phyloP scores from a whole-genome alignment of 2,113 vertebrate genomes.

The Microtus pennsylvanicus region DNA sequence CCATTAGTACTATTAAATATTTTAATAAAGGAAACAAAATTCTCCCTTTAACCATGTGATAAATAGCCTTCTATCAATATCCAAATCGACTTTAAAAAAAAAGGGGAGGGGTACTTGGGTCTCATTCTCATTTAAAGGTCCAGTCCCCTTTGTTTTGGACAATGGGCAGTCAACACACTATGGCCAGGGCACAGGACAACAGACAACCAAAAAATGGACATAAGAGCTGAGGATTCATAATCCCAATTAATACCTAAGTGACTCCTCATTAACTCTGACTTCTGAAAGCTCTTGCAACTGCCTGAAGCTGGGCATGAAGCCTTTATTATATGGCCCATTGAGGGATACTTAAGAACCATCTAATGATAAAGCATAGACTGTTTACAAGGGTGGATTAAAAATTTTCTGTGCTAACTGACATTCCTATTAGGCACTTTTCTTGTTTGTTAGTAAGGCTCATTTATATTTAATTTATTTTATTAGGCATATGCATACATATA shows the following conservation, averaged over 20 bases:
- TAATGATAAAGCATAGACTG: background rate
- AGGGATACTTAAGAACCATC: background rate
- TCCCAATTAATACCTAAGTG: background rate
- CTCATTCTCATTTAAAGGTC: background rate
- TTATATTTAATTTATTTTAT: background rate
- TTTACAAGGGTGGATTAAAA: background rate
- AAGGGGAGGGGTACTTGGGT: too few relatives aligned
- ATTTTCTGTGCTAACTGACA: background rate
- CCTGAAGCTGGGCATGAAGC: background rate
- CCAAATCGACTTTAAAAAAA: background rate
- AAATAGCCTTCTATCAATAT: too few relatives aligned
- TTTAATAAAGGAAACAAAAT: background rate
- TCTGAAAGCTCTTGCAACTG: background rate
- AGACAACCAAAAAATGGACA: background rate
- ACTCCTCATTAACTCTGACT: background rate
- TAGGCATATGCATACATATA: background rate
- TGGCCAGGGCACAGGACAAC: background rate
- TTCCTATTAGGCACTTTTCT: background rate
- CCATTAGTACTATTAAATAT: background rate
- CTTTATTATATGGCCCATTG: background rate
- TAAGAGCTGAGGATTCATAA: background rate
- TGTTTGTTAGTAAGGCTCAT: background rate
- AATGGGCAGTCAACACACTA: too few relatives aligned
- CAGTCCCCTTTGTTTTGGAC: background rate
- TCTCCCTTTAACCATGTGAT: background rate